Evolutionary conservation across 2,113 vertebrate species (phyloP), one percentile per base, ranked within the genome.

Genomic region (Fulmarus glacialis): DNA sequence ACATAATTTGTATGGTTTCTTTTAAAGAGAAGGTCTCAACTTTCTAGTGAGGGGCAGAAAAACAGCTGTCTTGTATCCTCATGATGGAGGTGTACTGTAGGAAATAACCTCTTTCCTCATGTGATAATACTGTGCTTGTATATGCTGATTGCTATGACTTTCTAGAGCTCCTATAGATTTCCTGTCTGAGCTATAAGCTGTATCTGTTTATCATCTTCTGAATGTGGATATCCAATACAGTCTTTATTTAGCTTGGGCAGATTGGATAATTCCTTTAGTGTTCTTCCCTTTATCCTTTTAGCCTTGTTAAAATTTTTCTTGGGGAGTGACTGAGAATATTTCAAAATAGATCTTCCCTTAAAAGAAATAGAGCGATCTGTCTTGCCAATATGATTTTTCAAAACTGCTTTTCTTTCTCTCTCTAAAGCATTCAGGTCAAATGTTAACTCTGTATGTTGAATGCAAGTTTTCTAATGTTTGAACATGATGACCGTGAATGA

Each of bases 381-480:
- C 70, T 87, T 91, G 89, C 77, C 95, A 88, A 17, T 59, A 73
- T 87, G 53, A 50, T 93, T 92, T 94, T 91, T 95, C 89, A 96
- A 60, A 90, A 38, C 36, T 34, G 52, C 64, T 84, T 91, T 96
- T 92, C 66, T 92, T 89, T 87, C 67, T 20, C 27, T 66, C 79
- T n/a, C 40, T 90, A 47, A 94, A 97, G 71, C 88, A 72, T 32
- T 87, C 2, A 34, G 89, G 95, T 90, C 96, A 96, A 91, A 96
- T 97, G 95, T 94, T 77, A 89, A 18, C 77, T 91, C 62, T 45
- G 73, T 95, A 90, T 96, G 94, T 82, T 93, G 93, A 94, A 93
- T 84, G 68, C 87, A 50, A 94, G 84, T 87, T 93, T 95, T 94
- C 73, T 90, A 36, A 48, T 94, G 91, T 94, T 89, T 93, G 84